Evolutionary conservation across 2,797 vertebrate species (phyloP), one percentile per base, ranked within the genome.

Genomic region (Anabacerthia variegaticeps): DNA sequence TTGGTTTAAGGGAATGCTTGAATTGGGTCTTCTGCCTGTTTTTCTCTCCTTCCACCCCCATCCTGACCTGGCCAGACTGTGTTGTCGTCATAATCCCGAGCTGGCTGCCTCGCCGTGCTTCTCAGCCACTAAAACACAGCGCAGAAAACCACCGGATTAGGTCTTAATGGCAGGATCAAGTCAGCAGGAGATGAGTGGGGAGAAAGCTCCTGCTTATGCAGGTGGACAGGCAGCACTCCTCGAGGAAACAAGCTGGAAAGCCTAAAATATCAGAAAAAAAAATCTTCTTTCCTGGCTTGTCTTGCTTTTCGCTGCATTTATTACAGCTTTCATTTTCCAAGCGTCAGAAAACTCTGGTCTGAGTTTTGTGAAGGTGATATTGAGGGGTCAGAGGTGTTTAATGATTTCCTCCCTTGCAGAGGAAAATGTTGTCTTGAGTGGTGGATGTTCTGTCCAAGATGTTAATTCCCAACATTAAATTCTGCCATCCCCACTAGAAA

Each of bases 91-190:
- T 97, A 94, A 97, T 94, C 93, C 89, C 2, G 3, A 80, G 73
- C 93, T 87, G 36, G 69, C 92, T 73, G 66, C 78, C 12, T 12
- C 2, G 6, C 4, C 0, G 21, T 80, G 66, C 80, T 91, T 90
- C 85, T 86, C 76, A 78, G 76, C 43, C 2, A 0, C 77, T 92
- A 10, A 85, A 94, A 34, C 11, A 16, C 34, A 27, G 12, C 1
- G 4, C 91, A 77, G 63, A 81, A 95, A 94, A 94, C 91, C 49
- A 0, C 32, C 0, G 23, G 96, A 96, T 97, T 97, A 97, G 71
- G 55, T 68, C 61, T 78, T 97, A 96, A 97, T 94, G 86, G 94
- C 67, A 92, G 77, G 92, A 95, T 96, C 91, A 94, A 90, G 62
- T 51, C 30, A 51, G 79, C 0, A 0, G 82, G 73, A 84, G 77